These are phyloP conservation scores for Pica pica DNA, from an alignment of 2,113 vertebrate species.

Conservation along the genomic window DNA sequence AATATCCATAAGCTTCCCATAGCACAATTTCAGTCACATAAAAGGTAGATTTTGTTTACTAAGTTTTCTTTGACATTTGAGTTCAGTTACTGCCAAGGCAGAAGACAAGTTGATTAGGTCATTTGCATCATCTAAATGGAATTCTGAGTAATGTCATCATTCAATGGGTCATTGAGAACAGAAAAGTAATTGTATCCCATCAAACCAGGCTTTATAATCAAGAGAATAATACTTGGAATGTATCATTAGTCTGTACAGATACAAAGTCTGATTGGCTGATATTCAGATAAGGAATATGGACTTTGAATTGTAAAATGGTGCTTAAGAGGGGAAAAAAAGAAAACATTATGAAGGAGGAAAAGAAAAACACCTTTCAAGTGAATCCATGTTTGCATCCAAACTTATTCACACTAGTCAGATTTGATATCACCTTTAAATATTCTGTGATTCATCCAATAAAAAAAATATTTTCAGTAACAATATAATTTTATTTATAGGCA, in stretches of 20 bases:
- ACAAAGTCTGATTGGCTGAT: conserved; percentile 1
- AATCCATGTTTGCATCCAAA: neutral
- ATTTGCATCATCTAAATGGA: conserved; percentile 57
- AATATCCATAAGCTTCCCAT: neutral
- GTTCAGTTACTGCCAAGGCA: conserved; percentile 11
- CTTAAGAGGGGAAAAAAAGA: neutral
- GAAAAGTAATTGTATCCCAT: conserved; percentile 53
- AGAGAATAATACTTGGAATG: conserved; percentile 49
- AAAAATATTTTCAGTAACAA: neutral
- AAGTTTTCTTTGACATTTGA: conserved; percentile 55
- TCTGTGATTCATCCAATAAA: neutral
- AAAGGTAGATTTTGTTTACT: conserved; percentile 17
- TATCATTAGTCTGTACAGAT: neutral
- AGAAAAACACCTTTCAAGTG: neutral
- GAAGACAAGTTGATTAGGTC: conserved; percentile 33
- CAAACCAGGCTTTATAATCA: conserved; percentile 63
- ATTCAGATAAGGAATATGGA: neutral
- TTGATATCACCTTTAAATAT: neutral
- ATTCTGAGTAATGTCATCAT: conserved; percentile 45
- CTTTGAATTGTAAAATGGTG: neutral
- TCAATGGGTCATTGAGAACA: conserved; percentile 38
- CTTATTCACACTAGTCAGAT: neutral
- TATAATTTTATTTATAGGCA: neutral
- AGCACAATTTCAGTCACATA: neutral
- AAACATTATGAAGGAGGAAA: neutral